Evolutionary conservation across 2,797 vertebrate species (phyloP), one percentile per base, ranked within the genome.

Genomic region (Paratrypauchen microcephalus): DNA sequence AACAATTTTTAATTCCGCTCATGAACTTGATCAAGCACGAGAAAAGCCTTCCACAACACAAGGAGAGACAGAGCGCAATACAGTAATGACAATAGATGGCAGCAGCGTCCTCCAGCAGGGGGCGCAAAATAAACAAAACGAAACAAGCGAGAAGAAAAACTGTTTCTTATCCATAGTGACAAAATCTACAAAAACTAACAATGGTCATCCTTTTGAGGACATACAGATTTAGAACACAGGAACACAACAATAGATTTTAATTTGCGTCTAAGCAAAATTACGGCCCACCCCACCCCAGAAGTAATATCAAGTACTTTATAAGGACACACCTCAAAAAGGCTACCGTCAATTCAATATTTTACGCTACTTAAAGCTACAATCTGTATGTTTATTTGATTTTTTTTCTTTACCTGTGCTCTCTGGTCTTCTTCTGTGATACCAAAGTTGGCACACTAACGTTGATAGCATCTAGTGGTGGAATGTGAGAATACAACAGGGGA

Each of bases 201-300:
- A 81, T 79, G 71, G 79, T 84, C 32, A 76, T 71, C 77, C 28
- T 77, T 50, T 75, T 74, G 24, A 81, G 76, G 80, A 85, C 73
- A 88, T 81, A 90, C 72, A 91, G 69, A 84, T 77, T 58, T 83
- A 81, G 77, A 73, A 83, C 78, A 89, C 64, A 86, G 72, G 75
- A 78, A 78, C 73, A 77, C 56, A 74, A 81, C 56, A 71, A 60
- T 52, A 75, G 67, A 68, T 62, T 41, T 13, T 13, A 16, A 28
- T 1, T 28, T n/a, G 6, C n/a, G 3, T 21, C 19, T 36, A 19
- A 23, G 26, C 50, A 26, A 26, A 26, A 26, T 26, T 48, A 3
- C 18, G 2, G 9, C n/a, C 56, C 45, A 1, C 28, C 52, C 76
- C 79, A 74, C 78, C 72, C 30, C 65, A 61, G 45, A 70, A 83